Evolutionary conservation across 64 coral and sea anemone genomes (phyloP).

Genomic region (Hydrozoanthus tunicans): DNA sequence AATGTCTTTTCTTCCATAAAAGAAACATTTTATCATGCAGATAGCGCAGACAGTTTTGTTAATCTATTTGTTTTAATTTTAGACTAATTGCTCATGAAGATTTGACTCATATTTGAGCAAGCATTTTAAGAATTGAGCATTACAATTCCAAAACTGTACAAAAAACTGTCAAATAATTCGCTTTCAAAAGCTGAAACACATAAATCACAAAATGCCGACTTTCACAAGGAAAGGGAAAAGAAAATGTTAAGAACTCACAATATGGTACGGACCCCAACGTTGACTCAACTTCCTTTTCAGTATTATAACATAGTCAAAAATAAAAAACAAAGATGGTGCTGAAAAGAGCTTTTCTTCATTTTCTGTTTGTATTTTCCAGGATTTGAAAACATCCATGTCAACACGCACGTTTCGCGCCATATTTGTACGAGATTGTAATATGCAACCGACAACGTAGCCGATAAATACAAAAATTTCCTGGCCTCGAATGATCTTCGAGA

Average conservation of each 20-base stretch:
- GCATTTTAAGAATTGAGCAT: neutral
- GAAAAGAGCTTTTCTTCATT: neutral
- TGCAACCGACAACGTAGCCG: neutral
- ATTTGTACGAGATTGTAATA: neutral
- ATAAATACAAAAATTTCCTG: neutral
- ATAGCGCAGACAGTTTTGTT: too few species aligned
- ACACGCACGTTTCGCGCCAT: neutral
- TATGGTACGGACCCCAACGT: neutral
- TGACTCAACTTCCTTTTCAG: conserved; percentile 18
- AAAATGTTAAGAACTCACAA: neutral
- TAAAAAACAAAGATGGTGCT: neutral
- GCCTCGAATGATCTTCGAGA: too few species aligned
- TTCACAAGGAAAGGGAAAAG: neutral
- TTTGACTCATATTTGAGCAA: neutral
- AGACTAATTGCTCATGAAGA: neutral
- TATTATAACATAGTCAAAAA: neutral
- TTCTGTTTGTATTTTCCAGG: neutral
- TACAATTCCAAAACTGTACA: neutral
- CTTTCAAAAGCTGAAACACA: neutral
- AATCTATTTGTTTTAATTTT: neutral
- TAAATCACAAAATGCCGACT: neutral
- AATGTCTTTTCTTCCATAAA: too few species aligned
- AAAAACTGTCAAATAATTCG: neutral
- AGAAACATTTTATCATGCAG: too few species aligned
- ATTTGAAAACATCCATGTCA: neutral